Conservation (phyloP, 2,113 vertebrate species). For the Tautogolabrus adspersus region DNA sequence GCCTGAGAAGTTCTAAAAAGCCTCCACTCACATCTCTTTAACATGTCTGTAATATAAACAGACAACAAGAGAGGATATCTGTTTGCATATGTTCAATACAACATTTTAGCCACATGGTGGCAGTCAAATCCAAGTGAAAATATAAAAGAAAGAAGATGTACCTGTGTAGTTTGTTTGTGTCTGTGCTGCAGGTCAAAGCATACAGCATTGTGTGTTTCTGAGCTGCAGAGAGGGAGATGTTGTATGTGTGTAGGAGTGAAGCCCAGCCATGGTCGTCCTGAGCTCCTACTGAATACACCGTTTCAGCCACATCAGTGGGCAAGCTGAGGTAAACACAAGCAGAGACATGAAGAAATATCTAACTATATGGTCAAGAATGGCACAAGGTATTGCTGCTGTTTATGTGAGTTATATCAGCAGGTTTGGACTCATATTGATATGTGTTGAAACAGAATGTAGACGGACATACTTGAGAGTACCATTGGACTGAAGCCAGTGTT, state of each 20-base stretch:
- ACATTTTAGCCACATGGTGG: conserved; percentile 50
- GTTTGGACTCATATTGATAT: conserved; percentile 6
- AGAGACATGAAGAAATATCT: conserved; percentile 15
- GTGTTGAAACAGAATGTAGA: conserved; percentile 22
- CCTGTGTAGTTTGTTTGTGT: conserved; percentile 78
- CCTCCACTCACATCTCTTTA: not conserved
- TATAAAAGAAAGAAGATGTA: conserved; percentile 11
- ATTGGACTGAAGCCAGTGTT: conserved; percentile 81
- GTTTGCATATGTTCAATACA: not conserved
- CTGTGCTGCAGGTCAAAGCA: conserved; percentile 78
- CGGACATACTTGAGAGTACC: conserved; percentile 76
- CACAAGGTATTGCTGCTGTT: not conserved
- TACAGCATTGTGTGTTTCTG: conserved; percentile 81
- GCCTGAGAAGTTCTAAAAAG: not conserved
- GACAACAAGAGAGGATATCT: not conserved
- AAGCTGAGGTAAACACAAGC: conserved; percentile 68
- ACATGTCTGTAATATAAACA: not conserved
- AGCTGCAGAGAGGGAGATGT: conserved; percentile 75
- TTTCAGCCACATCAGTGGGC: conserved; percentile 81
- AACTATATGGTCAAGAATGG: not conserved
- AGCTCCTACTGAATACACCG: conserved; percentile 82
- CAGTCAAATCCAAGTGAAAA: conserved; percentile 34
- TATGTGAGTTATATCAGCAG: not conserved
- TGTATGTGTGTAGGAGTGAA: conserved; percentile 78
- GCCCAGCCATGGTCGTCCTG: conserved; percentile 79